Evolutionary conservation across 2,113 vertebrate genomes (phyloP).

Genomic region (Hippoglossus stenolepis): DNA sequence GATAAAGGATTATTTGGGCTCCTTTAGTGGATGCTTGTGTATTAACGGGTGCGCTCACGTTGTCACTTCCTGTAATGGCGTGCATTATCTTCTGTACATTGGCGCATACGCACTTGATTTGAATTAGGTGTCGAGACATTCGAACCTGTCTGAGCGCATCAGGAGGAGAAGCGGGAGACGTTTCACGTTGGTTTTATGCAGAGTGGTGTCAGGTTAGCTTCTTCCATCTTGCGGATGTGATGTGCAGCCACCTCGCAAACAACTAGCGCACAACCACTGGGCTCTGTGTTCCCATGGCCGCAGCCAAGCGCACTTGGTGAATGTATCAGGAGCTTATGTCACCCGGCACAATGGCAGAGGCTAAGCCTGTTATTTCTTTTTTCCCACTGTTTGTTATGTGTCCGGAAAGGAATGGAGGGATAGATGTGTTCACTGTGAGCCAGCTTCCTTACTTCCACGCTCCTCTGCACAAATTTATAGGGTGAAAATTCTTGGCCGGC

Average conservation of each 20-base stretch:
- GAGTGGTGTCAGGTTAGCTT: slow-evolving; percentile 60
- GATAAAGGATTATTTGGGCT: slow-evolving; percentile 25
- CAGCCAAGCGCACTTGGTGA: slow-evolving; percentile 29
- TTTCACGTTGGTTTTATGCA: slow-evolving; percentile 44
- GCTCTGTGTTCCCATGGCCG: slow-evolving; percentile 57
- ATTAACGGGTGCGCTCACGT: slow-evolving; percentile 18
- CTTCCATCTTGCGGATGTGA: slow-evolving; percentile 59
- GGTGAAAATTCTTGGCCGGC: slow-evolving; percentile 49
- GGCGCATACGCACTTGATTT: slow-evolving; percentile 46
- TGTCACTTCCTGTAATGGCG: slow-evolving; percentile 5
- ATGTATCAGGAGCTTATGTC: slow-evolving; percentile 52
- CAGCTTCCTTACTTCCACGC: slow-evolving; percentile 17
- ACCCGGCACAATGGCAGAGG: slow-evolving; percentile 19
- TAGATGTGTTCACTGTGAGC: slow-evolving; percentile 21
- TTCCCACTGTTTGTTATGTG: slow-evolving; percentile 63
- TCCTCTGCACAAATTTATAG: slow-evolving; percentile 54
- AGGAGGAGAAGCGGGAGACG: background rate
- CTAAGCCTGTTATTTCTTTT: slow-evolving; percentile 51
- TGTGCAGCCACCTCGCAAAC: slow-evolving; percentile 48
- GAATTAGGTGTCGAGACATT: slow-evolving; percentile 54
- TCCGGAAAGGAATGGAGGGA: slow-evolving; percentile 50
- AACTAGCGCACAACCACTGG: slow-evolving; percentile 26
- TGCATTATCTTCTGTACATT: slow-evolving; percentile 26
- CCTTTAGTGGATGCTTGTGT: slow-evolving; percentile 31
- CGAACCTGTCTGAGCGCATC: slow-evolving; percentile 26